These are phyloP conservation scores for Pararge aegeria DNA, from an alignment of 1,140 invertebrate genomes.

Conservation along the genomic window DNA sequence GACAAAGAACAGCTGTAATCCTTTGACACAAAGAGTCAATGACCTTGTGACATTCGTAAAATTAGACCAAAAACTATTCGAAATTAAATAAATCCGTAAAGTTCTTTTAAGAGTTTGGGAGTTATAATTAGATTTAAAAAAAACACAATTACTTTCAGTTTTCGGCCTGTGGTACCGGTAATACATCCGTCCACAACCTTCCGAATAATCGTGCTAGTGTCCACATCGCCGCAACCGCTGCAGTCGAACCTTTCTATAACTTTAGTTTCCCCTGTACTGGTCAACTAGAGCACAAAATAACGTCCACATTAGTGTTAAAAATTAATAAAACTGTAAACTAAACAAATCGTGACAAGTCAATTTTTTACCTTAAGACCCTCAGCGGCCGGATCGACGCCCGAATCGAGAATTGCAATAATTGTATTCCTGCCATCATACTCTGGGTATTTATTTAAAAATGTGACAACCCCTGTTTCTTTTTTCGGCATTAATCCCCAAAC, in stretches of 20 bases:
- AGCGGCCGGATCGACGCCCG: slow-evolving; percentile 97
- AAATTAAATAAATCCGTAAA: not conserved
- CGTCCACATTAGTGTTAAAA: slow-evolving; percentile 34
- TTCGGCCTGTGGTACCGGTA: slow-evolving; percentile 92
- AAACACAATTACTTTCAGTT: slow-evolving; percentile 86
- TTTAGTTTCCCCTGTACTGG: slow-evolving; percentile 93
- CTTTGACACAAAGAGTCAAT: slow-evolving; percentile 37
- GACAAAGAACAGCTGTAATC: slow-evolving; percentile 46
- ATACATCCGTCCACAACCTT: slow-evolving; percentile 85
- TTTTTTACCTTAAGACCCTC: slow-evolving; percentile 93
- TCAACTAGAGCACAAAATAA: slow-evolving; percentile 83
- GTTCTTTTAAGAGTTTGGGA: not conserved
- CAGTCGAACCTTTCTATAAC: slow-evolving; percentile 97
- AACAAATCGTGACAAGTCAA: slow-evolving; percentile 72
- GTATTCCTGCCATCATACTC: slow-evolving; percentile 95
- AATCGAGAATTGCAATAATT: slow-evolving; percentile 97
- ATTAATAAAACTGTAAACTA: slow-evolving; percentile 47
- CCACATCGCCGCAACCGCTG: slow-evolving; percentile 93
- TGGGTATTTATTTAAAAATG: slow-evolving; percentile 95
- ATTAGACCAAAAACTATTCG: not conserved
- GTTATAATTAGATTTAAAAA: slow-evolving; percentile 7
- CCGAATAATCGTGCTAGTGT: slow-evolving; percentile 78
- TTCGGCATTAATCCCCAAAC: slow-evolving; percentile 93
- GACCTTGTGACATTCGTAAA: slow-evolving; percentile 33
- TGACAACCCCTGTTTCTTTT: slow-evolving; percentile 94